Evolutionary conservation across 2,888 invertebrate species (phyloP).

Genomic region (Chromoteleia sp.): DNA sequence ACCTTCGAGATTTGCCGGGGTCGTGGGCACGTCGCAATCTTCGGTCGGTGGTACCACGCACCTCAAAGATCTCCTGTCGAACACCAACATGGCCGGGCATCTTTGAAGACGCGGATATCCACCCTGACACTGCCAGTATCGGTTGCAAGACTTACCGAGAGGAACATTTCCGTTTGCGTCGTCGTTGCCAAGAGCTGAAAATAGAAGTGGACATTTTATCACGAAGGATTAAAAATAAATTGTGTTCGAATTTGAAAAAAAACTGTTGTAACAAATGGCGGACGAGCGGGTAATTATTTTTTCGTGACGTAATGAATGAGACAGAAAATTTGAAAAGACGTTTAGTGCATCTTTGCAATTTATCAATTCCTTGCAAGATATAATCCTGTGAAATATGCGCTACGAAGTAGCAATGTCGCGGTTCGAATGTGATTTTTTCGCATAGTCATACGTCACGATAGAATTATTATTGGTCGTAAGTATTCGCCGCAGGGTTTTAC

Average conservation of each 20-base stretch:
- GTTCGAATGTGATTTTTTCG: constrained; percentile 26
- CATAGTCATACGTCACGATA: constrained; percentile 21
- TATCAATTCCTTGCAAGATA: constrained; percentile 18
- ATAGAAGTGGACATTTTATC: neutral
- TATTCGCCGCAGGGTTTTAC: constrained; percentile 21
- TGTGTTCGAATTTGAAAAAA: no score
- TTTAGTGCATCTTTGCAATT: constrained; percentile 17
- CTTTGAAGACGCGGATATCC: constrained; percentile 96
- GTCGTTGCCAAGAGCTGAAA: constrained; percentile 94
- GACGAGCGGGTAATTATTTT: constrained; percentile 13
- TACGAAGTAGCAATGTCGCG: constrained; percentile 8
- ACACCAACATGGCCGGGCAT: constrained; percentile 96
- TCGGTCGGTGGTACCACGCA: constrained; percentile 96
- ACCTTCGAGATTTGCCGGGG: constrained; percentile 86
- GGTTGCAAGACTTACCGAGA: constrained; percentile 95
- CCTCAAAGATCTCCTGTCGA: constrained; percentile 92
- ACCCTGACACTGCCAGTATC: constrained; percentile 97
- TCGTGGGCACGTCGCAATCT: constrained; percentile 94
- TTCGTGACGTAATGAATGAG: constrained; percentile 12
- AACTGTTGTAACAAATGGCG: constrained; percentile 1
- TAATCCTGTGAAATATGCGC: constrained; percentile 52
- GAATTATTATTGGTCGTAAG: constrained; percentile 42
- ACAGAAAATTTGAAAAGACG: constrained; percentile 27
- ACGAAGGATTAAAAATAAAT: neutral
- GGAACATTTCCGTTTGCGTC: constrained; percentile 96